A percentile compares a stretch with the other conserved stretches of the same genome.
phyloP scores from a whole-genome alignment of 1,140 invertebrate species.

The Formica exsecta region DNA sequence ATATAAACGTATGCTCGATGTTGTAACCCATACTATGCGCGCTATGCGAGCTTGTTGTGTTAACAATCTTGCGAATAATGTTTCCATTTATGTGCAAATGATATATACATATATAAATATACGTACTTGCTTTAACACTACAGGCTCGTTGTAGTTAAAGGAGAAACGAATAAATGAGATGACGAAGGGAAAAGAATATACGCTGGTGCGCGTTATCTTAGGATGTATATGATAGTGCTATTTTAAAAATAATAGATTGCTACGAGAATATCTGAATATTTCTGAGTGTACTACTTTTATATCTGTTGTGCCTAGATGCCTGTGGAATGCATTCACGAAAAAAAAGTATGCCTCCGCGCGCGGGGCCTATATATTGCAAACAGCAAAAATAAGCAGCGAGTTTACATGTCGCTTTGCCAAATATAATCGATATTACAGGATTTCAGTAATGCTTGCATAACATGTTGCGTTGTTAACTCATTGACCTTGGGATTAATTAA shows the following conservation, averaged over 20 bases:
- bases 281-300: slow-evolving; percentile 78
- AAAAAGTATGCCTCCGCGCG: slow-evolving; percentile 40
- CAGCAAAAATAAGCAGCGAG: slow-evolving; percentile 74
- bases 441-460: slow-evolving; percentile 77
- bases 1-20: slow-evolving; percentile 67
- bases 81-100: slow-evolving; percentile 71
- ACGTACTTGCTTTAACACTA: slow-evolving; percentile 74
- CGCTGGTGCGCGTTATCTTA: slow-evolving; percentile 67
- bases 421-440: slow-evolving; percentile 74
- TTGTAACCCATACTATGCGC: slow-evolving; percentile 62
- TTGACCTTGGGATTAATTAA: slow-evolving; percentile 72
- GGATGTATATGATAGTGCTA: slow-evolving; percentile 78
- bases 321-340: slow-evolving; percentile 75
- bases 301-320: slow-evolving; percentile 81
- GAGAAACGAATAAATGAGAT: slow-evolving; percentile 51
- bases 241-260: slow-evolving; percentile 76
- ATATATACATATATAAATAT: slow-evolving; percentile 73
- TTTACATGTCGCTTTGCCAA: slow-evolving; percentile 77
- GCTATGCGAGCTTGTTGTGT: slow-evolving; percentile 73
- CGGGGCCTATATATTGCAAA: slow-evolving; percentile 42
- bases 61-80: slow-evolving; percentile 69
- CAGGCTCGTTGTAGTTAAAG: slow-evolving; percentile 68
- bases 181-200: slow-evolving; percentile 62
- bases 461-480: slow-evolving; percentile 73
- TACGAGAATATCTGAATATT: slow-evolving; percentile 71